phyloP scores from a whole-genome alignment of 1,140 invertebrate genomes.

The Bombus waltoni region DNA sequence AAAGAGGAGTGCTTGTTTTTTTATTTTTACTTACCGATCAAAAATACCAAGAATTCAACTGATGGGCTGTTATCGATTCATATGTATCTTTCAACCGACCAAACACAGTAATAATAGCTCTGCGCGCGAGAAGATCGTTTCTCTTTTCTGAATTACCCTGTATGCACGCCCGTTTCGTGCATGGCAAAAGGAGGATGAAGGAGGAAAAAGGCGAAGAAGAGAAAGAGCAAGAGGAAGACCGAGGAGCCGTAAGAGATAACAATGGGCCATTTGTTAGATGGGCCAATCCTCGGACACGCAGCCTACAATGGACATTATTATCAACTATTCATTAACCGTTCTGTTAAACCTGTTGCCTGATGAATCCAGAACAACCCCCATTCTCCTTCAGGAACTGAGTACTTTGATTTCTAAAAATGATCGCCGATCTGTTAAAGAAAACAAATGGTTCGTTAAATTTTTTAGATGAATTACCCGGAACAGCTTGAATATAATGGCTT shows the following conservation, averaged over 20 bases:
- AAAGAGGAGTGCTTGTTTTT: not conserved
- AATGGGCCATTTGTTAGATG: slow-evolving; percentile 78
- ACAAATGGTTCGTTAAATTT: not conserved
- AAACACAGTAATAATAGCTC: slow-evolving; percentile 41
- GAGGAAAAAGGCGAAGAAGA: slow-evolving; percentile 28
- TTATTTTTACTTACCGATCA: too few species aligned
- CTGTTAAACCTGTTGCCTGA: slow-evolving; percentile 64
- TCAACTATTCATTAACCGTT: slow-evolving; percentile 72
- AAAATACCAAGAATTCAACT: not conserved
- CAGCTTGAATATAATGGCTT: not conserved
- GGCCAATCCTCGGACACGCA: slow-evolving; percentile 62
- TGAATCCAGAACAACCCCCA: slow-evolving; percentile 30
- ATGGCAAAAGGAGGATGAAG: slow-evolving; percentile 21
- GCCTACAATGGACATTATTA: slow-evolving; percentile 77
- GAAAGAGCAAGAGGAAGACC: slow-evolving; percentile 46
- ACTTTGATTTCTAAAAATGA: slow-evolving; percentile 51
- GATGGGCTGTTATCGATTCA: not conserved
- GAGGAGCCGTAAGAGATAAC: slow-evolving; percentile 64
- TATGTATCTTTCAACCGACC: slow-evolving; percentile 38
- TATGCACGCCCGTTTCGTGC: slow-evolving; percentile 34
- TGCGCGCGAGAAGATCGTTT: slow-evolving; percentile 37
- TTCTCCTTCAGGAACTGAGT: not conserved
- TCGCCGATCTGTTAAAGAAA: not conserved
- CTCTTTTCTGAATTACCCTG: slow-evolving; percentile 53
- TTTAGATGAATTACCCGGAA: not conserved